Evolutionary conservation across 2,797 vertebrate species (phyloP), one percentile per base, ranked within the genome.

Genomic region (Leptoclinus maculatus): DNA sequence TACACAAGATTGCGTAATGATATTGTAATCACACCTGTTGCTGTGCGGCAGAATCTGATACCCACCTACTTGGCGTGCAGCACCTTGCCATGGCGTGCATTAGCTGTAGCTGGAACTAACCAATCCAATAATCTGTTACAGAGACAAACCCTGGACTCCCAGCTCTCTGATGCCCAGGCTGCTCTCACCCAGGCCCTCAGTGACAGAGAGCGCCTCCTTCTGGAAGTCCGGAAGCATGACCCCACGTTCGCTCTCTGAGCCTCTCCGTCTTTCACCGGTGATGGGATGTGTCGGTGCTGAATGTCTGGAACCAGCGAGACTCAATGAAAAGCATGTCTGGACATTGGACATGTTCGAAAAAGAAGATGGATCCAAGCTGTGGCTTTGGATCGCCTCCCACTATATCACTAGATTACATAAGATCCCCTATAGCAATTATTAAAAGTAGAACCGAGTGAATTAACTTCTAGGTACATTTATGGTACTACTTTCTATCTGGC

Each of bases 181-280:
- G 96, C 97, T 71, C 95, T 99, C 54, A 92, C 89, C 71, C 90
- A 87, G 86, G 97, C 96, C 83, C 95, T 95, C 87, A 78, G 92
- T 38, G 97, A 99, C 67, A 95, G 93, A 91, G 95, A 96, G 72
- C 96, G 86, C 65, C 97, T 99, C 82, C 95, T 99, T 71, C 92
- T 96, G 92, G 98, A 99, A 90, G 86, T 99, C 87, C 95, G 93
- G 86, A 99, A 97, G 91, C 96, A 98, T 77, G 92, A 99, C 88
- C 97, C 98, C 59, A 90, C 93, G 51, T 99, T 99, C 75, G 93
- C 93, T 69, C 96, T 98, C 64, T 99, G 91, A 95, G 78, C 58
- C 59, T 41, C 47, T 68, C 45, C 1, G 75, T 70, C 23, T 25
- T 54, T 66, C 49, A 87, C 86, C 1, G 7, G 62, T 57, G 77